Percentiles rank a stretch among this genome's conserved stretches.
These are phyloP conservation scores for Arenaria interpres DNA, from an alignment of 2,113 vertebrate genomes.

Conservation along the genomic window DNA sequence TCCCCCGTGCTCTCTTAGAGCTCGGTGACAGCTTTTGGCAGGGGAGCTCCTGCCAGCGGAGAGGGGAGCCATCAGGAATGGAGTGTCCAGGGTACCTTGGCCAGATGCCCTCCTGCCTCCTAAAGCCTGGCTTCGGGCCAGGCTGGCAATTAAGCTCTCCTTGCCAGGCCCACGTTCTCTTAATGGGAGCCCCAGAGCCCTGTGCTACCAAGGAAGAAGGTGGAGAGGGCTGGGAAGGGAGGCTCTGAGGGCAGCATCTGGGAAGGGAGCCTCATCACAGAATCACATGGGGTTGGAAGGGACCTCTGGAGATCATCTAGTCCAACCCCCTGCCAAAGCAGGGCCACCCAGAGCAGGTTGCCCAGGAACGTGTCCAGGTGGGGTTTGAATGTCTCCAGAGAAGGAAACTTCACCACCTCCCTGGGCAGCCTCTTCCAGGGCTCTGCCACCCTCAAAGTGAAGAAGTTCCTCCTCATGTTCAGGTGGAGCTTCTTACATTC, in stretches of 20 bases:
- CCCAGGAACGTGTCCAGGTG: too few species aligned
- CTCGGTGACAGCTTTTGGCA: not conserved
- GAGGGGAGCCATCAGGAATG: not conserved
- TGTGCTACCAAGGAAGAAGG: conserved; percentile 22
- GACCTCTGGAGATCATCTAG: too few species aligned
- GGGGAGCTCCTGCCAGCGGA: not conserved
- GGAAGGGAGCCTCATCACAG: not conserved
- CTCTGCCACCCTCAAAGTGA: too few species aligned
- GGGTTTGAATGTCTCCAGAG: too few species aligned
- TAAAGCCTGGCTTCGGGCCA: conserved; percentile 49
- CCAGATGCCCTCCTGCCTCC: not conserved
- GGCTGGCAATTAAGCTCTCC: conserved; percentile 52
- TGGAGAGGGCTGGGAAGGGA: not conserved
- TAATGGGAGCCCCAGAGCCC: conserved; percentile 27
- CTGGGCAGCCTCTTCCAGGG: too few species aligned
- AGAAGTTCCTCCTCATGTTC: too few species aligned
- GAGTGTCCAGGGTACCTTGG: not conserved
- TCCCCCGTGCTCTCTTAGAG: not conserved
- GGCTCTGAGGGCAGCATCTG: not conserved
- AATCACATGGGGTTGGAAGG: too few species aligned
- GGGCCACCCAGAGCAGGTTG: too few species aligned
- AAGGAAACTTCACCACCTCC: too few species aligned
- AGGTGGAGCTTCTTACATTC: too few species aligned
- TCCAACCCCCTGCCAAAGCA: too few species aligned
- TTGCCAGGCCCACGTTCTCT: not conserved